A percentile compares a stretch with the other conserved stretches of the same genome.
Conservation (phyloP, 2,797 vertebrate genomes). For the Hylomyscus alleni region DNA sequence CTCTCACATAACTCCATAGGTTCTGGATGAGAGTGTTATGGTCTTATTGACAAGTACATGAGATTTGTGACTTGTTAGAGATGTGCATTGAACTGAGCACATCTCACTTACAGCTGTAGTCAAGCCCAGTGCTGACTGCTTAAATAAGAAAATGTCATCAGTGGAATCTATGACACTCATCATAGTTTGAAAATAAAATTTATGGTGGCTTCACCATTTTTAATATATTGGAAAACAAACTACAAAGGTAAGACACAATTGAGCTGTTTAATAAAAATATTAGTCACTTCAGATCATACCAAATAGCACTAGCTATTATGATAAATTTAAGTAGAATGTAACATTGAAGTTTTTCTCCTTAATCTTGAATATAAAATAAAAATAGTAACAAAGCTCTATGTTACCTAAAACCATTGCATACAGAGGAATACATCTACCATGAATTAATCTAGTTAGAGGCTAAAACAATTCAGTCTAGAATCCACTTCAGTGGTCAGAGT, state of each 20-base stretch:
- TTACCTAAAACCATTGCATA: slow-evolving; percentile 8
- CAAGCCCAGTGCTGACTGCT: neutral
- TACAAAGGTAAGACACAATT: neutral
- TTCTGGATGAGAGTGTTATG: neutral
- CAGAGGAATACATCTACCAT: neutral
- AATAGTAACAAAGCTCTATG: neutral
- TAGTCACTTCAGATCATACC: neutral
- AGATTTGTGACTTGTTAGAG: neutral
- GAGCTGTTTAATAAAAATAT: neutral
- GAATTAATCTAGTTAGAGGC: neutral
- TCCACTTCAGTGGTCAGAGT: neutral
- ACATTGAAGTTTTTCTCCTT: neutral
- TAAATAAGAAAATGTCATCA: too few species aligned
- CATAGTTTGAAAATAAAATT: neutral
- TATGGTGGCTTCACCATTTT: neutral
- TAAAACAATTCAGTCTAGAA: neutral
- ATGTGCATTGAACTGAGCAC: neutral
- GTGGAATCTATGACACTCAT: neutral
- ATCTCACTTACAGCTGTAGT: neutral
- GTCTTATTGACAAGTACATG: neutral
- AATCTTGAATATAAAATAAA: neutral
- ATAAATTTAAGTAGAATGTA: neutral
- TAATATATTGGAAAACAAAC: neutral
- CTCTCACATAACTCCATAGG: neutral
- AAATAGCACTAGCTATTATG: neutral